Conservation (phyloP, 2,113 vertebrate genomes). For the Oreochromis tanganicae region DNA sequence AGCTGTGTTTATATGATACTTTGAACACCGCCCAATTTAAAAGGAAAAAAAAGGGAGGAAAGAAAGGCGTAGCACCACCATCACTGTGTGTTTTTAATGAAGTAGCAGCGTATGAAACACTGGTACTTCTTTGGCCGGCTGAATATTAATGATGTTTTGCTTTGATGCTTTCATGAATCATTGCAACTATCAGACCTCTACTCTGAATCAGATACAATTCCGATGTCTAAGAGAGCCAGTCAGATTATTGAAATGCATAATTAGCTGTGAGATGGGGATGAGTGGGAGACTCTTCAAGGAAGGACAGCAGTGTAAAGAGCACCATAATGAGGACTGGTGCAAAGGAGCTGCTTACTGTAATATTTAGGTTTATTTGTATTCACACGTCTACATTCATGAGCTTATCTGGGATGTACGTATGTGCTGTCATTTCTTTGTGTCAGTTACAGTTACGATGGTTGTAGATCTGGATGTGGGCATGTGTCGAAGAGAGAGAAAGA, state of each 20-base stretch:
- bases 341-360: neutral
- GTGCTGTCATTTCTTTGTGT: slow-evolving; percentile 11
- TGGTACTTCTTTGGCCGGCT: neutral
- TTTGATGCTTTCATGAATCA: slow-evolving; percentile 23
- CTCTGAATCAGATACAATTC: neutral
- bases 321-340: neutral
- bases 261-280: neutral
- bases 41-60: neutral
- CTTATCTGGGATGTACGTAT: neutral
- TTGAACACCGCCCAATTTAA: neutral
- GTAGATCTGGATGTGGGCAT: neutral
- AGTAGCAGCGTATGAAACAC: neutral
- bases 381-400: neutral
- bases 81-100: neutral
- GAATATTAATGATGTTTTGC: slow-evolving; percentile 26
- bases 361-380: neutral
- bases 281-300: neutral
- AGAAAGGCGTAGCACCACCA: neutral
- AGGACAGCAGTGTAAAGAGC: neutral
- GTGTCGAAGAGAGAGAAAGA: neutral
- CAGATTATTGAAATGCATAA: neutral
- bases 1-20: neutral
- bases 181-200: neutral
- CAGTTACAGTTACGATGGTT: neutral
- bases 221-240: neutral